phyloP scores from a whole-genome alignment of 37 sponge, comb jelly and placozoan genomes.

The Halisarca cf. caerulea region DNA sequence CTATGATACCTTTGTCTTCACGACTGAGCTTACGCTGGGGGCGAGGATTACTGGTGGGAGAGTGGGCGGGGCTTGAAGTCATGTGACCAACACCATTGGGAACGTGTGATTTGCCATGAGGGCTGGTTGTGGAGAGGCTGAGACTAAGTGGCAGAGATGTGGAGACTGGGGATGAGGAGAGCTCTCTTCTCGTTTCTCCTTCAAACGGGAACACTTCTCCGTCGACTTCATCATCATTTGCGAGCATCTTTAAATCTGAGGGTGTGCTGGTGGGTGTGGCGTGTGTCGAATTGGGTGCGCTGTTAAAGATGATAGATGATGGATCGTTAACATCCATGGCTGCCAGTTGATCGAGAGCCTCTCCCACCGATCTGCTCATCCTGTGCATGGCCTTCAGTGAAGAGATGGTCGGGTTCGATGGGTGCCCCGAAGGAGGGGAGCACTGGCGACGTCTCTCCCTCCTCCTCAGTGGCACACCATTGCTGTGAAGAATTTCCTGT shows the following conservation, averaged over 20 bases:
- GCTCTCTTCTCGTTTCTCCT: not conserved
- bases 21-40: not conserved
- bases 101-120: not conserved
- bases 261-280: not conserved
- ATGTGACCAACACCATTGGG: not conserved
- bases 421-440: not conserved
- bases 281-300: not conserved
- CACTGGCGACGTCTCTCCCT: not conserved
- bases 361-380: conserved; percentile 9
- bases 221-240: not conserved
- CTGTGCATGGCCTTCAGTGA: conserved; percentile 11
- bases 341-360: conserved; percentile 1
- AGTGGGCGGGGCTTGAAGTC: not conserved
- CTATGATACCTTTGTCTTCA: not conserved
- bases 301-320: not conserved
- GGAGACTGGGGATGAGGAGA: not conserved
- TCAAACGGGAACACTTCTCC: not conserved
- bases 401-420: not conserved
- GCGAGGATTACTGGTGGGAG: not conserved
- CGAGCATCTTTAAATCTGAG: not conserved
- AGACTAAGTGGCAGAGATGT: not conserved
- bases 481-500: not conserved
- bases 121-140: not conserved
- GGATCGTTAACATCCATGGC: no score
- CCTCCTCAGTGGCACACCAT: not conserved